phyloP scores from a whole-genome alignment of 2,113 vertebrate genomes.

The Peromyscus polionotus region DNA sequence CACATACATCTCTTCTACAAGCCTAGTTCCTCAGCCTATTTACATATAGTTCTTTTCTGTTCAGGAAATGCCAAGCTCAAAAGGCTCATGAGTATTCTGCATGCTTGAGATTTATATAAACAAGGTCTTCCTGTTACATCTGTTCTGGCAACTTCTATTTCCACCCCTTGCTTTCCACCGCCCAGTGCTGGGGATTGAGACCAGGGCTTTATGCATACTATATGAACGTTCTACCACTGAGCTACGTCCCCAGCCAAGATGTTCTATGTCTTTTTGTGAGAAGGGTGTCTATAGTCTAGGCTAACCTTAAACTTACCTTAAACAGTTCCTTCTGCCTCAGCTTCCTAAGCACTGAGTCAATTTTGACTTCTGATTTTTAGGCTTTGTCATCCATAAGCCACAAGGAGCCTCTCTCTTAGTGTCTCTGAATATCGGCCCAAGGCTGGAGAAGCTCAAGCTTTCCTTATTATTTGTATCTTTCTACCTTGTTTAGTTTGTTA shows the following conservation, averaged over 20 bases:
- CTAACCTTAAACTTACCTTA: background rate
- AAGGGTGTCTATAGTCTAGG: background rate
- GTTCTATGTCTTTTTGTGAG: background rate
- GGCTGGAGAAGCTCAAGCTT: background rate
- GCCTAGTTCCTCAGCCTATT: background rate
- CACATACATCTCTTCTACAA: background rate
- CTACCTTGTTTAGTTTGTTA: background rate
- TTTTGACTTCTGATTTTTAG: slow-evolving; percentile 3
- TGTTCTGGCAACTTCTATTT: background rate
- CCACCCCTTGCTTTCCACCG: too few relatives aligned
- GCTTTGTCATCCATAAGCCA: background rate
- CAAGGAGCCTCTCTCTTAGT: background rate
- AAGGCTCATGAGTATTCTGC: background rate
- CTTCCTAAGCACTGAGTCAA: background rate
- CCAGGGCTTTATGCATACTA: background rate
- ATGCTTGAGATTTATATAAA: background rate
- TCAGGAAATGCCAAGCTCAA: slow-evolving; percentile 50
- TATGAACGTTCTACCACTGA: background rate
- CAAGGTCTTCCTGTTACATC: slow-evolving; percentile 6
- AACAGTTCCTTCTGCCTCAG: background rate
- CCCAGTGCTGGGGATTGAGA: background rate
- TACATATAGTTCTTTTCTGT: background rate
- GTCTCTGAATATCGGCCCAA: background rate
- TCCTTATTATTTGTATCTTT: background rate
- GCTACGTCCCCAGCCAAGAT: background rate